Evolutionary conservation across 2,113 vertebrate genomes (phyloP).

Genomic region (Prietella phreatophila): DNA sequence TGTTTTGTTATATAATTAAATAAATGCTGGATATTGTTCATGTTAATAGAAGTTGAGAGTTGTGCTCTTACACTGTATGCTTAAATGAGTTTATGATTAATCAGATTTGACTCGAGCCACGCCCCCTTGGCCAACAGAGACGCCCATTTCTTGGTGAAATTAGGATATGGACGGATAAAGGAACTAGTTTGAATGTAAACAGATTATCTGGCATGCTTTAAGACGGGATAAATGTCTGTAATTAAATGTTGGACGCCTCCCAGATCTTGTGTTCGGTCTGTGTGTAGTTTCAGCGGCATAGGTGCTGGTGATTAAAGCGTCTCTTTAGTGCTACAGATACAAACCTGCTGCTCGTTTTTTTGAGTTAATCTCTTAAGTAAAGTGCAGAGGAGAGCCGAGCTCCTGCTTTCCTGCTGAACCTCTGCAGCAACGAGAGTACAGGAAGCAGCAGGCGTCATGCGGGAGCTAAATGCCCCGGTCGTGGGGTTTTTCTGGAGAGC

Average conservation of each 20-base stretch:
- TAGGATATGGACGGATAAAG: not conserved
- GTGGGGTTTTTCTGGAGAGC: slow-evolving; percentile 30
- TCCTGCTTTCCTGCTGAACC: slow-evolving; percentile 16
- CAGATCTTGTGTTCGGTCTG: not conserved
- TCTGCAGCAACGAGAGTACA: slow-evolving; percentile 1
- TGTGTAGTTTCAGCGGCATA: not conserved
- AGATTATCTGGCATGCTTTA: too few relatives aligned
- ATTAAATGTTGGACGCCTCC: not conserved
- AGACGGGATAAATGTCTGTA: not conserved
- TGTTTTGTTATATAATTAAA: not conserved
- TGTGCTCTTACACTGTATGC: not conserved
- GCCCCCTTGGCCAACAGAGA: not conserved
- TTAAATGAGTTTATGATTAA: not conserved
- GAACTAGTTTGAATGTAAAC: not conserved
- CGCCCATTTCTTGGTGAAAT: not conserved
- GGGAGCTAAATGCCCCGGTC: slow-evolving; percentile 31
- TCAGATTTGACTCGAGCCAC: not conserved
- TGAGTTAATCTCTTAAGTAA: slow-evolving; percentile 1
- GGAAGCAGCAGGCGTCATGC: slow-evolving; percentile 35
- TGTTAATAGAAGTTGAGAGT: not conserved
- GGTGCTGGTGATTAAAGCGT: slow-evolving; percentile 25
- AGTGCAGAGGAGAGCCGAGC: not conserved
- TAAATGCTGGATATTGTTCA: not conserved
- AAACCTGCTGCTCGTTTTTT: slow-evolving; percentile 8
- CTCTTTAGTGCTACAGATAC: not conserved